These are phyloP conservation scores for Eretmocerus hayati DNA, from an alignment of 2,888 invertebrate species.

Conservation along the genomic window DNA sequence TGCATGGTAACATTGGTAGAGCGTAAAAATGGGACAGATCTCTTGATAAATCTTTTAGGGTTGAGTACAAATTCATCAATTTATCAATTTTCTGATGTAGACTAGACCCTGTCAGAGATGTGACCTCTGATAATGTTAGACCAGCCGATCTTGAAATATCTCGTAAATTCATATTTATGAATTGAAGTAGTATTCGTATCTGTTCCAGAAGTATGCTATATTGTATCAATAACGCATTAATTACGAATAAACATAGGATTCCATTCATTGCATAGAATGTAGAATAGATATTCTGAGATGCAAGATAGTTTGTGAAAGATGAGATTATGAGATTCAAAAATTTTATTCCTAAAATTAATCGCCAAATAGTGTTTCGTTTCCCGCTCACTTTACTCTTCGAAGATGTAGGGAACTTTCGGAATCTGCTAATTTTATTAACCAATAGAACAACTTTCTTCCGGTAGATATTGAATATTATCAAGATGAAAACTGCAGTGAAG, in stretches of 20 bases:
- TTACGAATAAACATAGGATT: not conserved
- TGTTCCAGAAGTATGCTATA: not conserved
- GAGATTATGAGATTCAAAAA: not conserved
- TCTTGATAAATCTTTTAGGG: not conserved
- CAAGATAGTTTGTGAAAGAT: not conserved
- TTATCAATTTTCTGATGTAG: not conserved
- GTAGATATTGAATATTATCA: not conserved
- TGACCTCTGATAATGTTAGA: not conserved
- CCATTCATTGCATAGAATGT: not conserved
- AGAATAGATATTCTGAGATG: not conserved
- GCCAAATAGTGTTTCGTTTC: not conserved
- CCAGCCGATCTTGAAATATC: not conserved
- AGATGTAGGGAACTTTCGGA: not conserved
- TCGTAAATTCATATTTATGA: not conserved
- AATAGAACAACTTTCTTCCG: not conserved
- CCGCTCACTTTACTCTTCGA: not conserved
- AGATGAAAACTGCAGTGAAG: not conserved
- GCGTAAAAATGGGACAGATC: not conserved
- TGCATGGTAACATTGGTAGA: not conserved
- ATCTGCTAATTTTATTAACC: not conserved
- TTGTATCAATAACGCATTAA: not conserved
- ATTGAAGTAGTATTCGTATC: not conserved
- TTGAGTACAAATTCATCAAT: not conserved
- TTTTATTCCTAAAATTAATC: not conserved
- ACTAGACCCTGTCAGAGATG: not conserved